Conservation (phyloP, 2,888 invertebrate species). For the Drosophila yooni region DNA sequence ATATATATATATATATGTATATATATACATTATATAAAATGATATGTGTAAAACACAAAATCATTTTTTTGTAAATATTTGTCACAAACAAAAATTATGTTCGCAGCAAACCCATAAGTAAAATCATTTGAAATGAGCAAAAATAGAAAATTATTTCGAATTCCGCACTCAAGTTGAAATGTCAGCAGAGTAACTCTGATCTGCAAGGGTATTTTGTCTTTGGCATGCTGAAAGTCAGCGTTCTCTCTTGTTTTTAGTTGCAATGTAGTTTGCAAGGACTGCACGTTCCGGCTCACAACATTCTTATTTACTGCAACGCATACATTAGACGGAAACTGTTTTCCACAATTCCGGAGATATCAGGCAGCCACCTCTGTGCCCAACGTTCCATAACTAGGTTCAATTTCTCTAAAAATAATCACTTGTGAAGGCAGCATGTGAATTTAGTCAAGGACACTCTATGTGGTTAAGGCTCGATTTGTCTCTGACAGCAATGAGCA, state of each 20-base stretch:
- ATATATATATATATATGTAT: no score
- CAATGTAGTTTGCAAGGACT: conserved; percentile 18
- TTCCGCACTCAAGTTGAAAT: background rate
- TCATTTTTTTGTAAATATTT: background rate
- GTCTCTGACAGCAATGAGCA: conserved; percentile 7
- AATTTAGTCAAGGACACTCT: background rate
- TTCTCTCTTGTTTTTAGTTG: background rate
- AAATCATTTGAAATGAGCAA: background rate
- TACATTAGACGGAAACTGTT: conserved; percentile 67
- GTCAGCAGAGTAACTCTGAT: background rate
- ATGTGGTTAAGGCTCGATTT: conserved; percentile 5
- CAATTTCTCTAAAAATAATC: conserved; percentile 12
- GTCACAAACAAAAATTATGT: background rate
- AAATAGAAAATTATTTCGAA: background rate
- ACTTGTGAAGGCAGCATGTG: conserved; percentile 3
- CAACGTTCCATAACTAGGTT: conserved; percentile 4
- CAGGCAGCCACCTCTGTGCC: conserved; percentile 1
- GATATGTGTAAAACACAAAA: background rate
- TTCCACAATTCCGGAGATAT: conserved; percentile 8
- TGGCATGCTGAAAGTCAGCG: background rate
- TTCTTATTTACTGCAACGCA: conserved; percentile 61
- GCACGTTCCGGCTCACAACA: conserved; percentile 46
- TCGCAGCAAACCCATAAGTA: background rate
- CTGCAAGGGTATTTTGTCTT: background rate
- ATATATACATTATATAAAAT: background rate